Percentiles rank a stretch among this genome's conserved stretches.
Conservation (phyloP, 1,140 invertebrate genomes). For the Drosophila guanche region DNA sequence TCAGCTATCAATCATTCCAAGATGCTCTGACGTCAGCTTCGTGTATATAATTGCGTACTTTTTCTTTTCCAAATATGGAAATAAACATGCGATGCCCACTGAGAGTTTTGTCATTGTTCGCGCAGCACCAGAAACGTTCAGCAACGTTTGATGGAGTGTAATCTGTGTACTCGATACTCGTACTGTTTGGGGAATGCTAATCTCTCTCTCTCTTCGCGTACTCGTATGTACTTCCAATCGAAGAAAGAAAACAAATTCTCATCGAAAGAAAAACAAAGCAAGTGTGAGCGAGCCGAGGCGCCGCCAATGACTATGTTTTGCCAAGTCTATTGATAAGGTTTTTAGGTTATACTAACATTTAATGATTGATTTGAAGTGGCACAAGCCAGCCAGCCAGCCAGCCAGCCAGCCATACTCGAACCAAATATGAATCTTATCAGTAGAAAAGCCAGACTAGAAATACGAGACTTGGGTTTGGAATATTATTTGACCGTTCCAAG, state of each 20-base stretch:
- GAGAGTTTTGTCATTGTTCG: background rate
- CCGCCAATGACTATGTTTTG: constrained; percentile 37
- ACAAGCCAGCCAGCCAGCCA: constrained; percentile 9
- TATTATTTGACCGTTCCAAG: constrained; percentile 11
- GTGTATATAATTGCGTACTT: constrained; percentile 9
- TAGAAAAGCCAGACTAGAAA: background rate
- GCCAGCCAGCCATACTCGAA: background rate
- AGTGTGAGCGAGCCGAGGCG: constrained; percentile 18
- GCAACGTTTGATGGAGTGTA: background rate
- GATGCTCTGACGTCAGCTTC: constrained; percentile 20
- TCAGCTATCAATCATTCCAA: constrained; percentile 48
- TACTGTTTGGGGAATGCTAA: constrained; percentile 1
- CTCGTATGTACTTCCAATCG: background rate
- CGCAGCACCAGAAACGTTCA: background rate
- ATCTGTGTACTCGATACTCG: constrained; percentile 1
- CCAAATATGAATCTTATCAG: constrained; percentile 26
- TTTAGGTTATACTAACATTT: constrained; percentile 52
- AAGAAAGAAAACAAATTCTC: constrained; percentile 27
- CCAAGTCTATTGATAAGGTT: constrained; percentile 24
- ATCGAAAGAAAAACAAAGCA: constrained; percentile 1
- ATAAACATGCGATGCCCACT: constrained; percentile 5
- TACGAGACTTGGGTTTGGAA: background rate
- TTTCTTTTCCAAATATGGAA: constrained; percentile 6
- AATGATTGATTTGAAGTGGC: constrained; percentile 43
- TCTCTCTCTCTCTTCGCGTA: constrained; percentile 25